Conservation (phyloP, 2,888 invertebrate genomes). For the Agrotis segetum region DNA sequence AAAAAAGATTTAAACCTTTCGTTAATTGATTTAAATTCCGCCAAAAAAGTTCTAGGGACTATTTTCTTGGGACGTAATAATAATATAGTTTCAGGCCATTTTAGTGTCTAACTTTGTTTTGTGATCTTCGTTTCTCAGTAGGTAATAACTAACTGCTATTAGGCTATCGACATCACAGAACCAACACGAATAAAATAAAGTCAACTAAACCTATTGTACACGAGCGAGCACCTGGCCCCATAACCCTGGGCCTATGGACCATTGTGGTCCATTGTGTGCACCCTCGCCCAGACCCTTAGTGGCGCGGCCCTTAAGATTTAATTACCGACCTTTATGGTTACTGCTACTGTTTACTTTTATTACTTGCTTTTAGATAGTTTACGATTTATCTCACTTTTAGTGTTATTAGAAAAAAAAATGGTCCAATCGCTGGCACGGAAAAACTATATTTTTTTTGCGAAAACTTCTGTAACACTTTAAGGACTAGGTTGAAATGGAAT, state of each 20-base stretch:
- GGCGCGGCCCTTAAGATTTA: slow-evolving; percentile 80
- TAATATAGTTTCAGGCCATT: no score
- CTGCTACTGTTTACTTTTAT: slow-evolving; percentile 78
- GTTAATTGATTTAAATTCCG: not conserved
- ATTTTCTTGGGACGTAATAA: no score
- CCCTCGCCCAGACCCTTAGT: slow-evolving; percentile 68
- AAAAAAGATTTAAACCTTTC: not conserved
- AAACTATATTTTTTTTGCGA: no score
- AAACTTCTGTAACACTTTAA: no score
- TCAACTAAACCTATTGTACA: slow-evolving; percentile 75
- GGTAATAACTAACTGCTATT: not conserved
- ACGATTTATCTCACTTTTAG: slow-evolving; percentile 9
- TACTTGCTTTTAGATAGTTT: slow-evolving; percentile 55
- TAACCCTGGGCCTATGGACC: slow-evolving; percentile 43
- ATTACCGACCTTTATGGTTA: slow-evolving; percentile 80
- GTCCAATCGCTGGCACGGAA: no score
- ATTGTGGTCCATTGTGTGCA: slow-evolving; percentile 68
- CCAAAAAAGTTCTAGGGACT: no score
- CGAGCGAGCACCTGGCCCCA: slow-evolving; percentile 74
- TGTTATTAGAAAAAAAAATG: not conserved
- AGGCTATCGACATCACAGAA: slow-evolving; percentile 22
- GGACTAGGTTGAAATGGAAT: no score
- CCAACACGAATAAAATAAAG: slow-evolving; percentile 73
- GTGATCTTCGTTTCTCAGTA: not conserved
- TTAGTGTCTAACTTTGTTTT: no score